Base-by-base conservation (phyloP, 1,140 invertebrate species). In the Spodoptera frugiperda region DNA sequence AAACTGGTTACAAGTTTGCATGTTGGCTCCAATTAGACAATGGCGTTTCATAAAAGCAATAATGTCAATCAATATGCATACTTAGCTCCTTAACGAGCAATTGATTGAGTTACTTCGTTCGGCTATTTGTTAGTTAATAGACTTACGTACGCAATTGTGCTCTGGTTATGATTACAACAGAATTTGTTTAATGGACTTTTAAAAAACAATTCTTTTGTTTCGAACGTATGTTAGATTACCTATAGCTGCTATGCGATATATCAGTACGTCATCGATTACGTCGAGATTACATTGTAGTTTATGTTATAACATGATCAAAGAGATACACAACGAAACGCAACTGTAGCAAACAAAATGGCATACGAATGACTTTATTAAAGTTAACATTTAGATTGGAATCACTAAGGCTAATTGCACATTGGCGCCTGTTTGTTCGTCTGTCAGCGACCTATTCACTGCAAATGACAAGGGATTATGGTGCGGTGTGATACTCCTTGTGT, bases 31-130 rank as follows among this genome's bases (percentile, higher is more conserved):
- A 63, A 63, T 63, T 63, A 63, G 44, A 49, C 65, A 68, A 53
- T 51, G 33, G 65, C 65, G 25, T 51, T 33, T 49, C 65, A 72
- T 72, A 55, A 72, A 48, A 72, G 17, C 21, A 59, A 73, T 73
- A 73, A 73, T 12, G 61, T 55, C 71, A 59, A 73, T 44, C 39
- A 73, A 73, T 73, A 19, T 72, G 51, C 51, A 57, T 55, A 55
- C n/a, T 72, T 72, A 72, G 53, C 30, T 53, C 49, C 39, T 25
- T 67, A 48, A 49, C 39, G 17, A 67, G 63, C 71, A 73, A 30
- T 61, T 73, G 55, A 73, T 73, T 73, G 71, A 48, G 71, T 73
- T 73, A 73, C 17, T 61, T 39, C 33, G 70, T 8, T 71, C 51
- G 11, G 1, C 19, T 55, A 14, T 44, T 72, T 8, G 21, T 72